Percentiles rank a stretch among this genome's conserved stretches.
Evolutionary conservation across 2,888 invertebrate genomes (phyloP).

Genomic region (Alcis repandata): DNA sequence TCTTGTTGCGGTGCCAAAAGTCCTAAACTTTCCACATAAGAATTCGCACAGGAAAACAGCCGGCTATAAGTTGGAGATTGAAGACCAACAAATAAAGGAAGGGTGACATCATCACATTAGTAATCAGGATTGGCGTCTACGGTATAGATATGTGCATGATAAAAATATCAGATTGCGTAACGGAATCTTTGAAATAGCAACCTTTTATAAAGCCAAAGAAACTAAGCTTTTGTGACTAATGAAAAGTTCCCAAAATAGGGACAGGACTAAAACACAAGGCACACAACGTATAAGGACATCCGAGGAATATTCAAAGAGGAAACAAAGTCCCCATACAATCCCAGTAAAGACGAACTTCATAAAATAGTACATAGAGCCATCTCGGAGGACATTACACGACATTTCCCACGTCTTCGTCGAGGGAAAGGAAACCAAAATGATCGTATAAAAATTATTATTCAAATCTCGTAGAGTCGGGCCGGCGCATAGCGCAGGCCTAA

Average conservation of each 20-base stretch:
- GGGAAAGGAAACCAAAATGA: slow-evolving; percentile 84
- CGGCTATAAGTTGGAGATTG: slow-evolving; percentile 37
- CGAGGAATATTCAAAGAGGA: slow-evolving; percentile 34
- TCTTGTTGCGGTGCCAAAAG: slow-evolving; percentile 40
- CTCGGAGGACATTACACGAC: slow-evolving; percentile 75
- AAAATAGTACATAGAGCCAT: slow-evolving; percentile 61
- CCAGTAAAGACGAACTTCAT: slow-evolving; percentile 43
- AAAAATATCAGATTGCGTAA: slow-evolving; percentile 48
- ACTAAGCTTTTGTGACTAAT: slow-evolving; percentile 3
- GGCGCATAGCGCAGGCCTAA: slow-evolving; percentile 79
- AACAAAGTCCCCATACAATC: slow-evolving; percentile 37
- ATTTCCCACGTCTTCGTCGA: slow-evolving; percentile 81
- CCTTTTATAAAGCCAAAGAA: neutral
- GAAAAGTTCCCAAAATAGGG: slow-evolving; percentile 13
- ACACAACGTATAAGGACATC: slow-evolving; percentile 23
- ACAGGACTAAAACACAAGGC: neutral
- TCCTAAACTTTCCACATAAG: slow-evolving; percentile 38
- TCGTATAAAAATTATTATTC: slow-evolving; percentile 84
- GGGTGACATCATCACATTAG: slow-evolving; percentile 49
- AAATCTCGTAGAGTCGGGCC: slow-evolving; percentile 79
- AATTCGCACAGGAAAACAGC: slow-evolving; percentile 38
- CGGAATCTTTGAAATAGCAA: slow-evolving; percentile 42
- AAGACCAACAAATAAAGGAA: slow-evolving; percentile 46
- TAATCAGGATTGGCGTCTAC: slow-evolving; percentile 48
- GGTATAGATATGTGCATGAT: slow-evolving; percentile 43